Evolutionary conservation across 2,797 vertebrate species (phyloP).

Genomic region (Pterois miles): DNA sequence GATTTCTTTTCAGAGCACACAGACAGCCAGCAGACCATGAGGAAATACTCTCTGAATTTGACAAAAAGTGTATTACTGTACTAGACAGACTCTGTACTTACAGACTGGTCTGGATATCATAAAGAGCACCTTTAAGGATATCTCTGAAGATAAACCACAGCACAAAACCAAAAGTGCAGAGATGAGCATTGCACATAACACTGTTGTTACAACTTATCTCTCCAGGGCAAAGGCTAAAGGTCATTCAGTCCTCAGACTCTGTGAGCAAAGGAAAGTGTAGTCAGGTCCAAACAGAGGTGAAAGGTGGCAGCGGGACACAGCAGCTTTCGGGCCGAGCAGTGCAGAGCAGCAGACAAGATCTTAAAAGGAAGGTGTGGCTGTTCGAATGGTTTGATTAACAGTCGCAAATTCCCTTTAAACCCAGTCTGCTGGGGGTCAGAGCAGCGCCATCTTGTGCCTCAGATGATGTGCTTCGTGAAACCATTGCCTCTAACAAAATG

Average conservation of each 20-base stretch:
- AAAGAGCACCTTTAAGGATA: neutral
- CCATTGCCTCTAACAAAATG: slow-evolving; percentile 26
- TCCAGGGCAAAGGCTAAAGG: slow-evolving; percentile 32
- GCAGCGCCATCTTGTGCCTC: slow-evolving; percentile 67
- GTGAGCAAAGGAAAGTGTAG: slow-evolving; percentile 15
- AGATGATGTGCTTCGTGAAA: neutral
- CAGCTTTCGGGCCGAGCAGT: slow-evolving; percentile 57
- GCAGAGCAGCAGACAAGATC: slow-evolving; percentile 88
- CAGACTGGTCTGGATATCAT: no score
- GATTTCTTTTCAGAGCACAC: no score
- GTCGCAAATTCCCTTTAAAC: slow-evolving; percentile 92
- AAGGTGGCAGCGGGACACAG: slow-evolving; percentile 20
- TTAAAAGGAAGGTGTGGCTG: slow-evolving; percentile 91
- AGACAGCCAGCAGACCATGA: no score
- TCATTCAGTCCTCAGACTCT: slow-evolving; percentile 36
- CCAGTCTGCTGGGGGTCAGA: slow-evolving; percentile 89
- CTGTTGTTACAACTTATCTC: slow-evolving; percentile 7
- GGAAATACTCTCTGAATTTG: no score
- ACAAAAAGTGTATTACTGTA: no score
- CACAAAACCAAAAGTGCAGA: neutral
- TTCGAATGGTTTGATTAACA: slow-evolving; percentile 87
- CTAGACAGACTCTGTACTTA: no score
- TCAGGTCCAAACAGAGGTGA: slow-evolving; percentile 31
- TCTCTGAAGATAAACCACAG: neutral
- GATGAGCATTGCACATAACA: neutral